Conservation (phyloP, 2,888 invertebrate genomes). For the Himalopsyche tibetana region DNA sequence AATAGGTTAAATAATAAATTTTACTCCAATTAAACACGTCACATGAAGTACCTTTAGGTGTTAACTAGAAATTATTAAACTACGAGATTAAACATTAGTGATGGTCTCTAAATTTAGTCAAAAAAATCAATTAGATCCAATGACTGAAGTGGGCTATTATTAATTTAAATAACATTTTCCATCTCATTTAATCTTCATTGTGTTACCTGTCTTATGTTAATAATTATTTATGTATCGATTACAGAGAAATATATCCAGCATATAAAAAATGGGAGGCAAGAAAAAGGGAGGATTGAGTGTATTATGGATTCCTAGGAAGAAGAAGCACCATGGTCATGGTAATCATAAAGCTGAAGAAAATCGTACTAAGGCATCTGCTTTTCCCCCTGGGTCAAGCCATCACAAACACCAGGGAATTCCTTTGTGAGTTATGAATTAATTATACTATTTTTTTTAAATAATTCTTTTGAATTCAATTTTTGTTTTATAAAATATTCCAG, state of each 20-base stretch:
- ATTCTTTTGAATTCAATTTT: no score
- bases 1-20: no score
- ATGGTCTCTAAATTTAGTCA: no score
- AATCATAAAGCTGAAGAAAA: constrained; percentile 23
- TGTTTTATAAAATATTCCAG: no score
- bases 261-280: constrained; percentile 22
- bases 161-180: neutral
- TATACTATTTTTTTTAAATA: no score
- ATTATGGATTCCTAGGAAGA: constrained; percentile 23
- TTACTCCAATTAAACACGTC: no score
- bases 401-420: constrained; percentile 7
- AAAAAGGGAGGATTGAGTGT: constrained; percentile 43
- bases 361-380: neutral
- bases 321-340: constrained; percentile 32
- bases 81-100: no score
- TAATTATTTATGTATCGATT: neutral
- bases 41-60: no score
- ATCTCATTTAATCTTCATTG: neutral
- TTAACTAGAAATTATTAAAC: no score
- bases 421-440: neutral
- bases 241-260: neutral
- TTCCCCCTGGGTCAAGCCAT: neutral
- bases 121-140: neutral
- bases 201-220: neutral
- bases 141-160: neutral